These are phyloP conservation scores for Eurosta solidaginis DNA, from an alignment of 1,140 invertebrate species.

Conservation along the genomic window DNA sequence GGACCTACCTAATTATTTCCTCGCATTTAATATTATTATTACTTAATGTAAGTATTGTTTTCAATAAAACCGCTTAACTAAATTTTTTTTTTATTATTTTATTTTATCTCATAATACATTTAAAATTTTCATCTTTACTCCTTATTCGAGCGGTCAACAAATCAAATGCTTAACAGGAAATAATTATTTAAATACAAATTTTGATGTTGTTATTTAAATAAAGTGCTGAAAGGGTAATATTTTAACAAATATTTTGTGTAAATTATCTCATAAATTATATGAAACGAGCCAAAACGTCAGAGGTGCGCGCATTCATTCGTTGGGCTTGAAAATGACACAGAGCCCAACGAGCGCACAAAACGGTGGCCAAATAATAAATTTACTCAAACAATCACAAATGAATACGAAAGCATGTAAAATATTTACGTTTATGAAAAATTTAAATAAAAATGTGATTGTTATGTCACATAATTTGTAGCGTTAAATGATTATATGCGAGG, in stretches of 20 bases:
- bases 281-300: conserved; percentile 2
- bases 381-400: not conserved
- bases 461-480: not conserved
- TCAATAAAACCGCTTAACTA: too few relatives aligned
- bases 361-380: not conserved
- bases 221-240: conserved; percentile 56
- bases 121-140: too few relatives aligned
- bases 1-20: too few relatives aligned
- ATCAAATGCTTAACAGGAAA: conserved; percentile 1
- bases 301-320: not conserved
- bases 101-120: too few relatives aligned
- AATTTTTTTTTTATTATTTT: too few relatives aligned
- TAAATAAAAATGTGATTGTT: not conserved
- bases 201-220: conserved; percentile 50
- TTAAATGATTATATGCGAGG: not conserved
- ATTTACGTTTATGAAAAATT: not conserved
- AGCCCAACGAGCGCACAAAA: not conserved
- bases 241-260: conserved; percentile 59
- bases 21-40: too few relatives aligned
- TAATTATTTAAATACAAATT: not conserved
- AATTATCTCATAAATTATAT: conserved; percentile 57
- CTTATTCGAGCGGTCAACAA: not conserved
- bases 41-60: too few relatives aligned
- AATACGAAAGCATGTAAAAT: not conserved
- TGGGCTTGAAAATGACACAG: not conserved